Evolutionary conservation across 2,888 invertebrate genomes (phyloP).

Genomic region (Sphinx pinastri): DNA sequence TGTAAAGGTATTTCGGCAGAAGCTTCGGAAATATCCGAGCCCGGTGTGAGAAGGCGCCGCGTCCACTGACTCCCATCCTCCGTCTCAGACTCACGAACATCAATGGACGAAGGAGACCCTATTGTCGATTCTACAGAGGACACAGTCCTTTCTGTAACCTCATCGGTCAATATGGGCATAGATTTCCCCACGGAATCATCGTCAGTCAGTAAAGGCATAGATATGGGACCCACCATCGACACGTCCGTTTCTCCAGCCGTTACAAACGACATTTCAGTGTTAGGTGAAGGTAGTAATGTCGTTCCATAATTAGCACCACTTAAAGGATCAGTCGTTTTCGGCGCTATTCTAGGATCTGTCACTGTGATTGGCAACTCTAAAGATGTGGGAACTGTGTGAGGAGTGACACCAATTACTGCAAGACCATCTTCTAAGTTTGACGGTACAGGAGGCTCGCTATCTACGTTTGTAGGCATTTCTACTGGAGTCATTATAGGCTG

Average conservation of each 20-base stretch:
- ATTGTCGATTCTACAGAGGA: constrained; percentile 60
- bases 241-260: constrained; percentile 62
- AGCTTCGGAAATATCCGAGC: constrained; percentile 68
- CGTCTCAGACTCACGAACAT: constrained; percentile 59
- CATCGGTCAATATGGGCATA: constrained; percentile 76
- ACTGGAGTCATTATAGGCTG: constrained; percentile 93
- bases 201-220: constrained; percentile 85
- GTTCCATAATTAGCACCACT: constrained; percentile 57
- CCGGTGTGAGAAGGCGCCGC: constrained; percentile 65
- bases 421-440: constrained; percentile 81
- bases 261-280: constrained; percentile 66
- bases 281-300: constrained; percentile 59
- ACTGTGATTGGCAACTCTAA: constrained; percentile 90
- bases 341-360: constrained; percentile 89
- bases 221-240: constrained; percentile 68
- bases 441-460: constrained; percentile 59
- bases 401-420: constrained; percentile 84
- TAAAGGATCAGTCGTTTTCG: constrained; percentile 74
- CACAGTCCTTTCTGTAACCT: constrained; percentile 56
- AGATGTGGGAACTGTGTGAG: constrained; percentile 86
- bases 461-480: constrained; percentile 86
- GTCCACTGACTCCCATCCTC: constrained; percentile 63
- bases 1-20: constrained; percentile 75
- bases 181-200: constrained; percentile 70
- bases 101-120: constrained; percentile 59